Percentiles rank a stretch among this genome's conserved stretches.
phyloP scores from a whole-genome alignment of 2,113 vertebrate genomes.

The Falcunculus frontatus region DNA sequence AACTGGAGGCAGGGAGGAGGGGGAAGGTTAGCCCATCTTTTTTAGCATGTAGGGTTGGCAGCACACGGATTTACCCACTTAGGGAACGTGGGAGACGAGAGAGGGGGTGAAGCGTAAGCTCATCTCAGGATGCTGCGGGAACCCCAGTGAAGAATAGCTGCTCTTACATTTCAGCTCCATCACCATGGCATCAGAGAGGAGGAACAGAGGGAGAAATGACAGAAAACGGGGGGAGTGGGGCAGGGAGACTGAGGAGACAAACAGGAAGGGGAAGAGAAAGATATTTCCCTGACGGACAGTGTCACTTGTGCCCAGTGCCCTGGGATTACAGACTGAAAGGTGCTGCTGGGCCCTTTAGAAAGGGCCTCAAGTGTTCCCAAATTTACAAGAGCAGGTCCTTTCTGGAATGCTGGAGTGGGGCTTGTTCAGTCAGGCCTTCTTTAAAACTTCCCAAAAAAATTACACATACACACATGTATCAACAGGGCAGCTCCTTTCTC shows the following conservation, averaged over 20 bases:
- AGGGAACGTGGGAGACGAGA: conserved; percentile 21
- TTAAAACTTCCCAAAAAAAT: too few species aligned
- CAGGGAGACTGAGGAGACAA: not conserved
- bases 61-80: not conserved
- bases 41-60: conserved; percentile 1
- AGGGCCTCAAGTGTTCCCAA: not conserved
- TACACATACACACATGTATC: too few species aligned
- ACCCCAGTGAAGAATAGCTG: conserved; percentile 25
- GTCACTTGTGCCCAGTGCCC: too few species aligned
- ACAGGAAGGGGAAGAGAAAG: not conserved
- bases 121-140: not conserved
- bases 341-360: not conserved
- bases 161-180: conserved; percentile 25
- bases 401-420: not conserved
- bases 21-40: not conserved
- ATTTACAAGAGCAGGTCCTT: not conserved
- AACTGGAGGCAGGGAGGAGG: not conserved
- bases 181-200: conserved; percentile 49
- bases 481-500: not conserved
- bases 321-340: not conserved
- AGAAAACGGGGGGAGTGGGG: not conserved
- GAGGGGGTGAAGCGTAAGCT: conserved; percentile 23
- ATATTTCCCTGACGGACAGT: not conserved
- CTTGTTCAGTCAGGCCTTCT: not conserved
- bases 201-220: conserved; percentile 34